These are phyloP conservation scores for Mus pahari DNA, from an alignment of 2,113 vertebrate genomes.

Conservation along the genomic window DNA sequence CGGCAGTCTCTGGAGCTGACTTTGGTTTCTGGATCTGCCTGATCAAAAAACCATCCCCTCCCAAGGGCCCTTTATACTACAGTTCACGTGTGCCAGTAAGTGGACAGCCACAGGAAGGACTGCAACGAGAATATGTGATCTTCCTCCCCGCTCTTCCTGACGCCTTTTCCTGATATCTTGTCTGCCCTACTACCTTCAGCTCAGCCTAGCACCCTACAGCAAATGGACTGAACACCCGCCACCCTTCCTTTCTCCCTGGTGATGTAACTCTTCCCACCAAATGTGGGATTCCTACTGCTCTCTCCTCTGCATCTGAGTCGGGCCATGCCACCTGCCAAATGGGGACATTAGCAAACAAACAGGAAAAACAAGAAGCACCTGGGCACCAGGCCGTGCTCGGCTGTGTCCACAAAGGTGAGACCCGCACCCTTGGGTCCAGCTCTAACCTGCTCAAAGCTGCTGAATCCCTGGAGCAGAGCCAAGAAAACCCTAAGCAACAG, in stretches of 20 bases:
- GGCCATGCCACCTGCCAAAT: neutral
- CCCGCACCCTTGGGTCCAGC: neutral
- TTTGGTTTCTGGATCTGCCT: conserved; percentile 32
- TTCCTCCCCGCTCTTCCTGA: neutral
- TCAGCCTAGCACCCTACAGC: neutral
- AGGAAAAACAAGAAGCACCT: neutral
- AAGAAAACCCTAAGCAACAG: neutral
- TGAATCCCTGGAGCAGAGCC: neutral
- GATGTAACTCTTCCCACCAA: neutral
- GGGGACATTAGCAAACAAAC: neutral
- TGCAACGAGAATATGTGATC: neutral
- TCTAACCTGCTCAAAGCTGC: neutral
- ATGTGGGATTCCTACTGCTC: neutral
- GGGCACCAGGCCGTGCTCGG: neutral
- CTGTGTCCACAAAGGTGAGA: neutral
- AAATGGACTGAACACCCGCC: neutral
- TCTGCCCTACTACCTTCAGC: neutral
- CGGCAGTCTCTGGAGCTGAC: neutral
- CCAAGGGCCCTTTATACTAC: neutral
- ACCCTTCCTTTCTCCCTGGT: neutral
- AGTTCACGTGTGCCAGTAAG: neutral
- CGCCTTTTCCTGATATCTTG: neutral
- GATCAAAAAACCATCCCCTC: neutral
- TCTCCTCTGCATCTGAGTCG: neutral
- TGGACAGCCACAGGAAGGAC: neutral